Evolutionary conservation across 1,140 invertebrate species (phyloP).

Genomic region (Heliconius melpomene): DNA sequence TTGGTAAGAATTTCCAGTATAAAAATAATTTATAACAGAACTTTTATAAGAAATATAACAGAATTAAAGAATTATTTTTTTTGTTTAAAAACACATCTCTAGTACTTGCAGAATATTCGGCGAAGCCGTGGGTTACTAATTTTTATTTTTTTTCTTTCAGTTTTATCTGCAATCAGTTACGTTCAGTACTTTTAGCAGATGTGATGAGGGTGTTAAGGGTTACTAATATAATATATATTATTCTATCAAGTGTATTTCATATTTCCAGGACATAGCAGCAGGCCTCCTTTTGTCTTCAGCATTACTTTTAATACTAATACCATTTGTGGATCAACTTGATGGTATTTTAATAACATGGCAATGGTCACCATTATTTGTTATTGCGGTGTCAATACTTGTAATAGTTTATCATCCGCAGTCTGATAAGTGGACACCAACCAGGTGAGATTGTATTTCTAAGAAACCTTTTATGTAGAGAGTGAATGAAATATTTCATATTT

Average conservation of each 20-base stretch:
- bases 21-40: not conserved
- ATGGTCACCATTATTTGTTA: conserved; percentile 85
- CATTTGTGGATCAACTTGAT: conserved; percentile 88
- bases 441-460: conserved; percentile 68
- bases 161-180: no score
- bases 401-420: conserved; percentile 88
- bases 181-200: no score
- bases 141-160: no score
- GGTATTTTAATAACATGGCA: conserved; percentile 86
- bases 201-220: no score
- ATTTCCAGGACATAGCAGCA: conserved; percentile 89
- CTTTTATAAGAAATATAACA: no score
- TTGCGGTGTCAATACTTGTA: conserved; percentile 84
- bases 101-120: no score
- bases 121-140: no score
- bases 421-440: conserved; percentile 91
- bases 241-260: not conserved
- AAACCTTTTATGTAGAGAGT: no score
- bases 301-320: conserved; percentile 87
- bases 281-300: conserved; percentile 86
- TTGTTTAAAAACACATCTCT: no score
- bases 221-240: no score
- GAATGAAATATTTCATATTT: no score
- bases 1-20: conserved; percentile 82
- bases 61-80: no score